Conservation (phyloP, 1,140 invertebrate genomes). For the Pseudomyrmex sp. region DNA sequence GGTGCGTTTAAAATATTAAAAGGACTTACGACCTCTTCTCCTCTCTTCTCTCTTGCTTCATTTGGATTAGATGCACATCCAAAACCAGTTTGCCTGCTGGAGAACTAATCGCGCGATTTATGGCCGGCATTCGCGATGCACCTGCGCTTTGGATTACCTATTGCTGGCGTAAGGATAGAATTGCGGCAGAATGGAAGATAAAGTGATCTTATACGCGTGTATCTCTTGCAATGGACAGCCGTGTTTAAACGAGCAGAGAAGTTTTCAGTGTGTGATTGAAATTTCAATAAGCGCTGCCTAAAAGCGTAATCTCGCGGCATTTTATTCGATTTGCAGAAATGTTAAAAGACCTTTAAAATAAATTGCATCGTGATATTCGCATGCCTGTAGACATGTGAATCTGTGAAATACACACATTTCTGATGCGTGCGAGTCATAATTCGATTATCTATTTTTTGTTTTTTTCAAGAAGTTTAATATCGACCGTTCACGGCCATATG, state of each 20-base stretch:
- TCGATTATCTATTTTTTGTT: slow-evolving; percentile 42
- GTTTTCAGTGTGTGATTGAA: slow-evolving; percentile 9
- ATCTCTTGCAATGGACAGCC: slow-evolving; percentile 10
- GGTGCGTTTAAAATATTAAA: slow-evolving; percentile 70
- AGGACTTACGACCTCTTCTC: slow-evolving; percentile 57
- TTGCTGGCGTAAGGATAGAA: slow-evolving; percentile 28
- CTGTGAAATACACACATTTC: slow-evolving; percentile 2
- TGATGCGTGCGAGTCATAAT: slow-evolving; percentile 27
- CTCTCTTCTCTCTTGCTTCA: neutral
- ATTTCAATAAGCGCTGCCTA: slow-evolving; percentile 51
- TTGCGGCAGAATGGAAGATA: slow-evolving; percentile 34
- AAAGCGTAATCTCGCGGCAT: slow-evolving; percentile 14
- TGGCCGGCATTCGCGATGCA: slow-evolving; percentile 62
- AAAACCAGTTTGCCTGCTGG: slow-evolving; percentile 64
- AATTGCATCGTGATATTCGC: neutral
- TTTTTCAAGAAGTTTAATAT: slow-evolving; percentile 20
- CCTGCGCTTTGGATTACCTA: slow-evolving; percentile 64
- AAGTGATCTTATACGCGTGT: slow-evolving; percentile 31
- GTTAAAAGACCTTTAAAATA: slow-evolving; percentile 22
- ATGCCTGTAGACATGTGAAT: neutral
- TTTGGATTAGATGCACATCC: slow-evolving; percentile 57
- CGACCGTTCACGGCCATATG: slow-evolving; percentile 25
- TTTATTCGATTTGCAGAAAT: slow-evolving; percentile 23
- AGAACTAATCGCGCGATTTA: slow-evolving; percentile 69
- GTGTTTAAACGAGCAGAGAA: slow-evolving; percentile 29